These are phyloP conservation scores for Cardiocondyla obscurior DNA, from an alignment of 1,140 invertebrate genomes.

Conservation along the genomic window DNA sequence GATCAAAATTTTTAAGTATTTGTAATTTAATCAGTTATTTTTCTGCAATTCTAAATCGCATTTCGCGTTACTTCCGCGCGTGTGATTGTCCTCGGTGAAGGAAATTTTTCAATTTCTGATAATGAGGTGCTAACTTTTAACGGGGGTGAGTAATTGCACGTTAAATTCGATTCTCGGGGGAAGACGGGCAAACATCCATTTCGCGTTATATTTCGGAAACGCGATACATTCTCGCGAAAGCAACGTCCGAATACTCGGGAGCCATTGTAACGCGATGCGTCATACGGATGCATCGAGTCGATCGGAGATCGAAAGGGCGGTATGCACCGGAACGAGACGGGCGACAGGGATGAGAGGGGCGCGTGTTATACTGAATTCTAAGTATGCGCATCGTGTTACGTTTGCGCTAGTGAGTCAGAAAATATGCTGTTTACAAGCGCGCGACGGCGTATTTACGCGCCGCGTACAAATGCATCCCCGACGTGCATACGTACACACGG, in stretches of 20 bases:
- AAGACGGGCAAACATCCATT: background rate
- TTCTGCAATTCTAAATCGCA: background rate
- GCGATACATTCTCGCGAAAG: background rate
- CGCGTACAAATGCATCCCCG: background rate
- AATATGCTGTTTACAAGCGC: conserved; percentile 75
- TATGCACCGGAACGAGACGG: background rate
- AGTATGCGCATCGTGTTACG: conserved; percentile 73
- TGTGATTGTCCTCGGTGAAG: no score
- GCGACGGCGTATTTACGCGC: conserved; percentile 22
- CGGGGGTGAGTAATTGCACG: background rate
- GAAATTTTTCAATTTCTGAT: no score
- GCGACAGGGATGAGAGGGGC: conserved; percentile 24
- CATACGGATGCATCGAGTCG: conserved; percentile 1
- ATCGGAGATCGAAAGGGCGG: background rate
- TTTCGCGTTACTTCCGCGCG: background rate
- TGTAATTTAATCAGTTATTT: no score
- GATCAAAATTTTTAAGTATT: no score
- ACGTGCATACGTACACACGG: background rate
- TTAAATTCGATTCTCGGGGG: conserved; percentile 45
- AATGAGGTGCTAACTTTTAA: no score
- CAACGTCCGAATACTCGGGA: background rate
- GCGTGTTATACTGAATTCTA: conserved; percentile 71
- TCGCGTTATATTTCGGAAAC: background rate
- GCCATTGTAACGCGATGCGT: conserved; percentile 56
- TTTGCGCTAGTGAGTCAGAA: conserved; percentile 76